Percentiles rank a stretch among this genome's conserved stretches.
Evolutionary conservation across 2,888 invertebrate species (phyloP).

Genomic region (Hyles lineata): DNA sequence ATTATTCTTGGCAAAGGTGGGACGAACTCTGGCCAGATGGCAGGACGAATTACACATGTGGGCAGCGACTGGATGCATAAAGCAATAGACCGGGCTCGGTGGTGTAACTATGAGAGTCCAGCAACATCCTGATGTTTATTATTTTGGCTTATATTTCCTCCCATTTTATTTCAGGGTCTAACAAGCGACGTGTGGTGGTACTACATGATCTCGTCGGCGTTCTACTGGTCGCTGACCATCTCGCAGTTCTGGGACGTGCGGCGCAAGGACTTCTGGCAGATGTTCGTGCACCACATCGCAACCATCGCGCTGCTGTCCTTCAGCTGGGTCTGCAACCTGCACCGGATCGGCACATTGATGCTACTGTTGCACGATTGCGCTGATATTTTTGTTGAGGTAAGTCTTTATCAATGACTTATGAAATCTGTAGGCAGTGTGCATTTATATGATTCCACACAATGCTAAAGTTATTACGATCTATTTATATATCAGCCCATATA

Average conservation of each 20-base stretch:
- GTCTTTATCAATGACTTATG: slow-evolving; percentile 15
- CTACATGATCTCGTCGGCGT: slow-evolving; percentile 96
- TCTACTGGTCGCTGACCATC: slow-evolving; percentile 96
- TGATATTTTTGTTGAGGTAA: slow-evolving; percentile 94
- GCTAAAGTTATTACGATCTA: too few relatives aligned
- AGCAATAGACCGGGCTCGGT: too few relatives aligned
- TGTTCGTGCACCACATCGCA: slow-evolving; percentile 97
- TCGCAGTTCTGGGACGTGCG: slow-evolving; percentile 96
- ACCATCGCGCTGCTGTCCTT: slow-evolving; percentile 94
- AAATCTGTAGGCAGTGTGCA: too few relatives aligned
- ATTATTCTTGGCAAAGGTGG: too few relatives aligned
- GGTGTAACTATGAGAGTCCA: too few relatives aligned
- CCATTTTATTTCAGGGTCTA: slow-evolving; percentile 86
- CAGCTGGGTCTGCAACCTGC: slow-evolving; percentile 97
- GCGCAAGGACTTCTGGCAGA: slow-evolving; percentile 97
- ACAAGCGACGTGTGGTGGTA: slow-evolving; percentile 96
- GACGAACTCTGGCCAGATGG: too few relatives aligned
- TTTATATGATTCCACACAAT: too few relatives aligned
- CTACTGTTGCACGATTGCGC: slow-evolving; percentile 94
- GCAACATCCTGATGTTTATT: too few relatives aligned
- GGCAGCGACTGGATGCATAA: too few relatives aligned
- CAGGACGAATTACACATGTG: too few relatives aligned
- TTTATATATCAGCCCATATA: too few relatives aligned
- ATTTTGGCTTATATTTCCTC: not conserved
- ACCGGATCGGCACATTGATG: slow-evolving; percentile 95